Evolutionary conservation across 2,797 vertebrate species (phyloP), one percentile per base, ranked within the genome.

Genomic region (Centroberyx gerrardi): DNA sequence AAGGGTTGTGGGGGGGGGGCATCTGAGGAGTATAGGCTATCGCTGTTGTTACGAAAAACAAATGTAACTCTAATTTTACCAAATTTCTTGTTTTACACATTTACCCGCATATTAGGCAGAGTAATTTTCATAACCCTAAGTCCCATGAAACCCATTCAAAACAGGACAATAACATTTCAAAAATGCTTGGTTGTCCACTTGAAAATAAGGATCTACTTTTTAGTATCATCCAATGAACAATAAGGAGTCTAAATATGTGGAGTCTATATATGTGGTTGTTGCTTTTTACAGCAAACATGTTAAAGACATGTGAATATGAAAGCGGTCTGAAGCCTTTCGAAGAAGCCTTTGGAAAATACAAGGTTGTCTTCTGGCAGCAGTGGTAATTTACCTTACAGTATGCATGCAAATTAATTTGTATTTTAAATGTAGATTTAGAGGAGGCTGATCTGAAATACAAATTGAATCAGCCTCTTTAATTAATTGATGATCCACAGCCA

Each of bases 401-500:
- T 74, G 60, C 74, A 87, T 76, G 71, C 61, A 77, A 68, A 85
- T 76, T 33, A 46, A 13, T 65, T 76, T 56, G 60, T 42, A 81
- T 84, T 79, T 83, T 33, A 81, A 38, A 70, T 71, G 62, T 36
- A 51, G 59, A 76, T 61, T 52, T 44, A 42, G 31, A 68, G 29
- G 62, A 69, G 51, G 12, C 68, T 61, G 53, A 54, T 72, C 54
- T 84, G n/a, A 62, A 71, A 70, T 62, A 62, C 59, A 85, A 74
- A 81, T 72, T 54, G 49, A 75, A 85, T 63, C 7, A 48, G 74
- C 18, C 52, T 58, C 56, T 77, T 72, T 83, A 58, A 85, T 79
- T 83, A 76, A 84, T 80, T 83, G 64, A 86, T 82, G 70, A 86
- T 31, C 48, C 46, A 27, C 62, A 71, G 70, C 22, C 2, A 36